Base-by-base conservation (phyloP, 1,140 invertebrate genomes). In the Drosophila subpulchrella region DNA sequence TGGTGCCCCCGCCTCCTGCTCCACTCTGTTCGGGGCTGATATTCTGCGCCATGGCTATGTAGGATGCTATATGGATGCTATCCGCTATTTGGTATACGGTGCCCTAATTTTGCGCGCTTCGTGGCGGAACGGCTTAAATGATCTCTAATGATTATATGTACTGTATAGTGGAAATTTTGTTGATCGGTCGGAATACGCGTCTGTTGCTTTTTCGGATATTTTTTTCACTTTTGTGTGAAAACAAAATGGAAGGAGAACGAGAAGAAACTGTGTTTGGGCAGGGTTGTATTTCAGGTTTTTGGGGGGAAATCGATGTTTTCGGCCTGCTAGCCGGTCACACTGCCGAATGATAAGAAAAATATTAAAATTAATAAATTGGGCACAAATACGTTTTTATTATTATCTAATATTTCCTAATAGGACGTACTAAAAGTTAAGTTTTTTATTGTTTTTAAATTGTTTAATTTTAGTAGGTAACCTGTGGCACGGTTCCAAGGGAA, bases 31-130 rank as follows among this genome's bases (percentile, higher is more conserved):
- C 95, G 62, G 96, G 96, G 93, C 96, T 96, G 66, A 97, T 95
- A 93, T 97, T 97, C 93, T 97, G 96, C 88, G 96, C 96, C 96
- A 97, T 97, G 67, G 46, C 56, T 42, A 32, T 60, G 30, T 34
- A 32, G 24, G 34, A 62, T 60, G 55, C 60, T 53, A 53, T 48
- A 10, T 34, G 7, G 32, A 46, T 24, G 44, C 41, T 20, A 51
- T 30, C 27, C 48, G 50, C 50, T 53, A 12, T 20, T 12, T 17
- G 50, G 32, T 20, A 12, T 20, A 12, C 32, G 32, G 55, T 73
- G 60, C 51, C 55, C 56, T 39, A 81, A 88, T 86, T 79, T 79
- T 34, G 38, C 17, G 36, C 32, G n/a, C 32, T 17, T 32, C 6
- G 17, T 63, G 44, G 60, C 77, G 57, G 47, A 27, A 17, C 55